Percentiles rank a stretch among this genome's conserved stretches.
phyloP scores from a whole-genome alignment of 2,113 vertebrate genomes.

The Calcarius ornatus region DNA sequence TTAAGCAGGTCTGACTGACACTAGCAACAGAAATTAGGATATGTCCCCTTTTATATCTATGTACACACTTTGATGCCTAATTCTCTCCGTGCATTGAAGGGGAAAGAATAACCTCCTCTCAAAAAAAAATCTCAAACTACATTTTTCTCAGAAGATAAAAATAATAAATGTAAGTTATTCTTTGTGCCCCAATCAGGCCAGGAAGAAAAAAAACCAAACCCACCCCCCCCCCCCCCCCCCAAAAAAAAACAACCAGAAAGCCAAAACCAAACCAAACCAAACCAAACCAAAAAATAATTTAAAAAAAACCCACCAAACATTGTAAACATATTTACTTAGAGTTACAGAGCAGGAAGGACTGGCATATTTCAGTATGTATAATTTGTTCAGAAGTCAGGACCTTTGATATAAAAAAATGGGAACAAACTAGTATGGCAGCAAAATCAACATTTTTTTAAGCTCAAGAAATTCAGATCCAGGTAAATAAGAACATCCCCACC shows the following conservation, averaged over 20 bases:
- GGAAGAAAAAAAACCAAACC: background rate
- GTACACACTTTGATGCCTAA: background rate
- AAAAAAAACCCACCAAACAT: background rate
- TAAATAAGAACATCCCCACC: background rate
- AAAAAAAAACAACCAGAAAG: background rate
- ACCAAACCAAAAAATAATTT: no score
- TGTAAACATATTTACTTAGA: background rate
- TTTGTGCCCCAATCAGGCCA: background rate
- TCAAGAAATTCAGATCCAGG: background rate
- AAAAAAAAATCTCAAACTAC: background rate
- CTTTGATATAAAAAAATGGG: background rate
- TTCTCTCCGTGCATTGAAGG: accelerated
- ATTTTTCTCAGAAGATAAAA: background rate
- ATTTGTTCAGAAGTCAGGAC: background rate
- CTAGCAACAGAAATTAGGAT: background rate
- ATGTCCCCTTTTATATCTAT: background rate
- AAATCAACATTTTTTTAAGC: background rate
- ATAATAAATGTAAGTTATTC: background rate
- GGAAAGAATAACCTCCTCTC: background rate
- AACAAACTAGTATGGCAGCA: background rate
- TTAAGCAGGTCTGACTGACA: background rate
- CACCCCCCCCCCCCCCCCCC: no score
- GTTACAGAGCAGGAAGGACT: background rate
- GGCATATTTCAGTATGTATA: background rate
- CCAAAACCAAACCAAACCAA: background rate